A percentile compares a stretch with the other conserved stretches of the same genome.
phyloP scores from a whole-genome alignment of 2,888 invertebrate genomes.

The Nomada flava region DNA sequence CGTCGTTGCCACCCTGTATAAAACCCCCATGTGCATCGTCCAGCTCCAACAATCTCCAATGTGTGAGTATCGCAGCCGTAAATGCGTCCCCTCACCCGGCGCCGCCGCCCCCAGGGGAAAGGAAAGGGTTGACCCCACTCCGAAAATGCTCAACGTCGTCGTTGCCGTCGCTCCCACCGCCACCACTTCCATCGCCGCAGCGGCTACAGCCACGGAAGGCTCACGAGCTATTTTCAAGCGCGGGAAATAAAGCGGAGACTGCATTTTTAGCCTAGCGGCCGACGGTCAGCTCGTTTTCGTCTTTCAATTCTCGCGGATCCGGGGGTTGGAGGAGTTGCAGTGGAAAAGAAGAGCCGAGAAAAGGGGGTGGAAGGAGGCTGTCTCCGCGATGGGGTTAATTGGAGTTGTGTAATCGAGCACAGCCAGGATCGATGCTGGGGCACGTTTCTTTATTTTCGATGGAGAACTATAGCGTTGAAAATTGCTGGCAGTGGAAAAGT shows the following conservation, averaged over 20 bases:
- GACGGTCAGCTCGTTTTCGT: constrained; percentile 81
- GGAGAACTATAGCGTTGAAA: not conserved
- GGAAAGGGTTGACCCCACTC: constrained; percentile 41
- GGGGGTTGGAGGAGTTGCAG: constrained; percentile 12
- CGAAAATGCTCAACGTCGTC: constrained; percentile 20
- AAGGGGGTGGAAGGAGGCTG: constrained; percentile 1
- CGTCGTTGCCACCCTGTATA: constrained; percentile 39
- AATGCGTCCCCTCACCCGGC: constrained; percentile 22
- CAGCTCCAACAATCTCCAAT: not conserved
- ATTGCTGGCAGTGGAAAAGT: too few relatives aligned
- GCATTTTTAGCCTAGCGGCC: constrained; percentile 80
- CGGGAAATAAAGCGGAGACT: constrained; percentile 81
- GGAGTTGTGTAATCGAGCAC: constrained; percentile 55
- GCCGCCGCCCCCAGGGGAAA: not conserved
- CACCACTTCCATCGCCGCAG: constrained; percentile 4
- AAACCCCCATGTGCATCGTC: constrained; percentile 37
- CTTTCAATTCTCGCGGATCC: constrained; percentile 50
- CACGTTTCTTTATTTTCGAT: constrained; percentile 25
- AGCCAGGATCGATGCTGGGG: constrained; percentile 33
- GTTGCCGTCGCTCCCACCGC: not conserved
- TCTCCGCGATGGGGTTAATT: constrained; percentile 46
- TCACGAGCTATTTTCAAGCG: constrained; percentile 80
- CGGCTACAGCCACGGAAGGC: constrained; percentile 39
- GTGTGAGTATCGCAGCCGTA: constrained; percentile 20
- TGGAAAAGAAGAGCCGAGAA: not conserved